Percentiles rank a stretch among this genome's conserved stretches.
Conservation (phyloP, 2,113 vertebrate genomes). For the Pithys albifrons region DNA sequence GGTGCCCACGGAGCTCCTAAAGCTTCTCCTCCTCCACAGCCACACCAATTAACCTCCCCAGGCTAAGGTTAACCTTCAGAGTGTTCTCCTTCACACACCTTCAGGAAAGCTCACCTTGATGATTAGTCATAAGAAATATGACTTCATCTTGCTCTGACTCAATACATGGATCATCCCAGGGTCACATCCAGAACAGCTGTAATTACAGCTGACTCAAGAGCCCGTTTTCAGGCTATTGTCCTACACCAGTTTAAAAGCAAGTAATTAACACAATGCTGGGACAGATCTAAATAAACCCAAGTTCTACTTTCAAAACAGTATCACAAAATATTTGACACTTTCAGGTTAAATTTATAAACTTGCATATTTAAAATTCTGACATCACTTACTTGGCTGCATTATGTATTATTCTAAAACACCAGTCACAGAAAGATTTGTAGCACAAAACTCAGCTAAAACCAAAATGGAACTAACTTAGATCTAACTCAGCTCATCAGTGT, state of each 20-base stretch:
- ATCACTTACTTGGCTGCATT: not conserved
- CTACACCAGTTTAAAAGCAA: not conserved
- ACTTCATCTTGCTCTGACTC: slow-evolving; percentile 30
- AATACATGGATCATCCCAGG: not conserved
- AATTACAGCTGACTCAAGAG: slow-evolving; percentile 29
- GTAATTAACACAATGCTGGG: not conserved
- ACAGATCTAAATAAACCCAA: not conserved
- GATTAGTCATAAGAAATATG: slow-evolving; percentile 15
- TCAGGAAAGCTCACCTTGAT: not conserved
- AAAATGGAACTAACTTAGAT: not conserved
- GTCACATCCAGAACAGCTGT: not conserved
- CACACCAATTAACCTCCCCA: not conserved
- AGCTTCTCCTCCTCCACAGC: not conserved
- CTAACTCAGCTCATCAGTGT: not conserved
- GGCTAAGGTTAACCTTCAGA: not conserved
- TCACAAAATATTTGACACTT: not conserved
- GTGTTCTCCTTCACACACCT: not conserved
- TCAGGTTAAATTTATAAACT: not conserved
- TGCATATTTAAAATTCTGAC: not conserved
- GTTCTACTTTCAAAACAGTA: not conserved
- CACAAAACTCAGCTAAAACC: not conserved
- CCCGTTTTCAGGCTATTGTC: not conserved
- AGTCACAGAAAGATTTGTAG: not conserved
- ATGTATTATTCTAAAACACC: not conserved
- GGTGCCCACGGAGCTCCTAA: not conserved